Percentiles rank a stretch among this genome's conserved stretches.
These are phyloP conservation scores for Tychaedon coryphoeus DNA, from an alignment of 2,113 vertebrate genomes.

Conservation along the genomic window DNA sequence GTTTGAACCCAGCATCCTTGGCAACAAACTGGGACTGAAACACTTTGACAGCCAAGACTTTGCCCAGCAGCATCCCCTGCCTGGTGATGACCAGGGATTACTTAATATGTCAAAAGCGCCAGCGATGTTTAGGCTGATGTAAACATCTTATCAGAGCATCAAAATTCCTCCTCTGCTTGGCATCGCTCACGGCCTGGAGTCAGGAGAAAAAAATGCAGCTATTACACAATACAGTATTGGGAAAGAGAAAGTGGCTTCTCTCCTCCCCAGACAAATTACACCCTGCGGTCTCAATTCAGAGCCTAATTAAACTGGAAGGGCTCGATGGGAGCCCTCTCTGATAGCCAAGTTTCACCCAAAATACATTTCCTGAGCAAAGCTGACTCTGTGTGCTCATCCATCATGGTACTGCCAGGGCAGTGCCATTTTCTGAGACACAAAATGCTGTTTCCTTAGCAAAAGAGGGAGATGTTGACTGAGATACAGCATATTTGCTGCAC, in stretches of 20 bases:
- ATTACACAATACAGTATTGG: conserved; percentile 66
- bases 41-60: background rate
- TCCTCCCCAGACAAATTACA: background rate
- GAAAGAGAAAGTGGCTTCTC: conserved; percentile 57
- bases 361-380: background rate
- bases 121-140: conserved; percentile 68
- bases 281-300: background rate
- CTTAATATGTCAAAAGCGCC: conserved; percentile 53
- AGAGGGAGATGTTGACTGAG: background rate
- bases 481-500: background rate
- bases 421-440: background rate
- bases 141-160: conserved; percentile 75
- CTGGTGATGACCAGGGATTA: background rate
- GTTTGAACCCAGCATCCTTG: background rate
- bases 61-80: background rate
- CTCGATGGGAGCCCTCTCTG: background rate
- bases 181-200: conserved; percentile 36
- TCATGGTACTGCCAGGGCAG: fast-evolving
- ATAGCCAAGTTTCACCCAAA: background rate
- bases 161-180: conserved; percentile 67
- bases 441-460: background rate
- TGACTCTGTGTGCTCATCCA: background rate
- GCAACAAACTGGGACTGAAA: background rate
- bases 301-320: background rate
- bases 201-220: conserved; percentile 64